phyloP scores from a whole-genome alignment of 2,888 invertebrate species.

The Allophyes oxyacanthae region DNA sequence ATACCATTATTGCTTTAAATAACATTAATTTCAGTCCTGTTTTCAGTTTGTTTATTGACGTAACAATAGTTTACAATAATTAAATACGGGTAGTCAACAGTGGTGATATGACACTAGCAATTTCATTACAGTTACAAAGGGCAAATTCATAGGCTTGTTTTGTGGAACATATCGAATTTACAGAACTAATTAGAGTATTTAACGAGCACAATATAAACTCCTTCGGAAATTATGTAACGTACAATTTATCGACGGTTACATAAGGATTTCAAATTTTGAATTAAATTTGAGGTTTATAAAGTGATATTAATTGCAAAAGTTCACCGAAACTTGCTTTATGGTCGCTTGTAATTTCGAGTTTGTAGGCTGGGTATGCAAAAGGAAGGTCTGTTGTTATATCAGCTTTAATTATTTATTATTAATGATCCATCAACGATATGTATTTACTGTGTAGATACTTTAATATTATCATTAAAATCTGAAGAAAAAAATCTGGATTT shows the following conservation, averaged over 20 bases:
- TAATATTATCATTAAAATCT: no score
- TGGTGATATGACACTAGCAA: conserved; percentile 24
- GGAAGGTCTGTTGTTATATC: no score
- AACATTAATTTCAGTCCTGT: conserved; percentile 24
- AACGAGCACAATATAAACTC: conserved; percentile 34
- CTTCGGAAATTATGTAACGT: conserved; percentile 19
- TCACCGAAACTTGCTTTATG: no score
- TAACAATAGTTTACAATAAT: conserved; percentile 34
- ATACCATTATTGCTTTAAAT: conserved; percentile 14
- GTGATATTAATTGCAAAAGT: conserved; percentile 47
- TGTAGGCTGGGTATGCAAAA: no score
- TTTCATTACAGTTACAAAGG: conserved; percentile 33
- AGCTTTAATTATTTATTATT: no score
- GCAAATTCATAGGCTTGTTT: conserved; percentile 26
- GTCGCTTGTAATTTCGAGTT: no score
- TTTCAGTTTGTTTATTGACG: conserved; percentile 20
- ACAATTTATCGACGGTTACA: conserved; percentile 23
- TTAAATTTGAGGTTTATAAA: conserved; percentile 29
- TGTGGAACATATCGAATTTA: conserved; percentile 26
- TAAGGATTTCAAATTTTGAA: conserved; percentile 22
- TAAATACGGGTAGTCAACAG: conserved; percentile 40
- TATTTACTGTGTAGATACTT: no score
- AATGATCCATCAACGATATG: no score
- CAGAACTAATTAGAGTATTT: conserved; percentile 41
- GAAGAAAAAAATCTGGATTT: no score